Conservation (phyloP, 2,888 invertebrate species). For the Lysandra bellargus region DNA sequence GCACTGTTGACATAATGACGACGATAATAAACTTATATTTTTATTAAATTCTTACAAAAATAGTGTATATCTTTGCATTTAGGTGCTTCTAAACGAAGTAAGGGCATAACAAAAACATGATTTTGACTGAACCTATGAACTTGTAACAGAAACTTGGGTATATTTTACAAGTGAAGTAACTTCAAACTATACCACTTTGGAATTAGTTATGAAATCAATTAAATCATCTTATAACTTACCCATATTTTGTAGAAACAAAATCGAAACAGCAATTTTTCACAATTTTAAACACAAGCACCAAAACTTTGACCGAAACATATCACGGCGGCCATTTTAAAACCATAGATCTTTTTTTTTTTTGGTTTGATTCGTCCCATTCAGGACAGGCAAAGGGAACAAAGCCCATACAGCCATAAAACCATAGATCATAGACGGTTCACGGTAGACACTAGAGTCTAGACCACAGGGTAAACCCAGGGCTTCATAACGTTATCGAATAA, state of each 20-base stretch:
- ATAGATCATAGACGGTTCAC: too few relatives aligned
- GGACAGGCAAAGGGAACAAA: too few relatives aligned
- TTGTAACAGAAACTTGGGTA: background rate
- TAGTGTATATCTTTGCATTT: background rate
- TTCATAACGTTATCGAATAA: too few relatives aligned
- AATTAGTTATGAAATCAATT: background rate
- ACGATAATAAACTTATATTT: background rate
- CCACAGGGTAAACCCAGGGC: too few relatives aligned
- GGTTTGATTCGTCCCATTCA: too few relatives aligned
- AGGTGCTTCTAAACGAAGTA: background rate
- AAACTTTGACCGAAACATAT: slow-evolving; percentile 67
- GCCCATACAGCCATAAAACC: too few relatives aligned
- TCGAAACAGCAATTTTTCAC: slow-evolving; percentile 51
- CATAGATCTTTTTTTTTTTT: too few relatives aligned
- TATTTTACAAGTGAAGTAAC: background rate
- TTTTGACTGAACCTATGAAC: background rate
- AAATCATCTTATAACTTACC: slow-evolving; percentile 54
- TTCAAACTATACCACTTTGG: background rate
- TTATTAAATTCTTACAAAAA: background rate
- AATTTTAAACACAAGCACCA: slow-evolving; percentile 59
- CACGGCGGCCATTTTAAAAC: slow-evolving; percentile 67
- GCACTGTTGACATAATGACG: background rate
- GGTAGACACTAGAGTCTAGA: too few relatives aligned
- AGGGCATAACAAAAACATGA: background rate
- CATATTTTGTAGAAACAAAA: slow-evolving; percentile 56